Conservation (phyloP, 1,140 invertebrate species). For the Pogonognathellus flavescens region DNA sequence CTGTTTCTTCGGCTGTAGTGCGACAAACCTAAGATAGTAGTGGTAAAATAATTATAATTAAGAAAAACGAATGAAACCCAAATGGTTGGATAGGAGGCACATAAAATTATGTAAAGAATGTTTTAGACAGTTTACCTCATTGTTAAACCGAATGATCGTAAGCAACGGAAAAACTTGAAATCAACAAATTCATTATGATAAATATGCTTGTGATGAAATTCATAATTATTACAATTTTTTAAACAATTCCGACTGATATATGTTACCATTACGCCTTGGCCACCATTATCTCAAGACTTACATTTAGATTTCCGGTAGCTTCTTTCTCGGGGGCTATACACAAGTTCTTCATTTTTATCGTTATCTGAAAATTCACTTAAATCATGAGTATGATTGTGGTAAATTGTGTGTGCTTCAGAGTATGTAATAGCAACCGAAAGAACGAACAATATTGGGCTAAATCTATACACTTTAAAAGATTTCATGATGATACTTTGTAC, state of each 20-base stretch:
- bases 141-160: constrained; percentile 65
- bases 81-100: no score
- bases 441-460: background rate
- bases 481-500: background rate
- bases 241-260: no score
- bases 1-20: constrained; percentile 61
- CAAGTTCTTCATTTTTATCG: constrained; percentile 17
- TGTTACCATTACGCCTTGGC: no score
- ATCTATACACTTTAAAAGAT: background rate
- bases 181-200: no score
- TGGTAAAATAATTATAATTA: no score
- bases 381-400: background rate
- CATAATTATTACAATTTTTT: no score
- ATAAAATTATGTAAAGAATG: no score
- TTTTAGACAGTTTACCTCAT: constrained; percentile 52
- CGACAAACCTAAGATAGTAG: constrained; percentile 24
- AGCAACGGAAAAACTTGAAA: constrained; percentile 66
- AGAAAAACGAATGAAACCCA: no score
- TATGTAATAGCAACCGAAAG: background rate
- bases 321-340: constrained; percentile 38
- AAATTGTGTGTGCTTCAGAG: background rate
- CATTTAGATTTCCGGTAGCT: constrained; percentile 54
- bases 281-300: background rate
- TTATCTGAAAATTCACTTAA: background rate
- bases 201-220: no score